These are phyloP conservation scores for Oryzias sinensis DNA, from an alignment of 2,797 vertebrate species.

Conservation along the genomic window DNA sequence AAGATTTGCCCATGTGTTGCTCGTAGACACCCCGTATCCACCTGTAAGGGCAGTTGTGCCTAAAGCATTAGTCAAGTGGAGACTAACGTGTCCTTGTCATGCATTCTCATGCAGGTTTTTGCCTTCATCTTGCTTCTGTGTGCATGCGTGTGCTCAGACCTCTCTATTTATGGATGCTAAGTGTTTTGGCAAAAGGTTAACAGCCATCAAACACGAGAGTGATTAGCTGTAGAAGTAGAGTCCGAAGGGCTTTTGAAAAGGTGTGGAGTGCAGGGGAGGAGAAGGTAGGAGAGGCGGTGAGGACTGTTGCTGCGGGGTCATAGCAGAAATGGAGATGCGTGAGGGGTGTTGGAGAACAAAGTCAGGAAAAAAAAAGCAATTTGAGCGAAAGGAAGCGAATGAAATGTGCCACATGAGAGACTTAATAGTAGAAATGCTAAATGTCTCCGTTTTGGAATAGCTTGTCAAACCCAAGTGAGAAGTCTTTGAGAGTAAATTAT, in stretches of 20 bases:
- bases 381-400: slow-evolving; percentile 45
- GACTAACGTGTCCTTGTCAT: too few species aligned
- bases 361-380: slow-evolving; percentile 52
- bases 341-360: slow-evolving; percentile 31
- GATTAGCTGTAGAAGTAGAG: slow-evolving; percentile 45
- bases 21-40: too few species aligned
- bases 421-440: slow-evolving; percentile 45
- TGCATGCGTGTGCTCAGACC: slow-evolving; percentile 8
- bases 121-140: slow-evolving; percentile 17
- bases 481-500: slow-evolving; percentile 58
- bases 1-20: too few species aligned
- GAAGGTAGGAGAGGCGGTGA: slow-evolving; percentile 48
- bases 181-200: slow-evolving; percentile 72
- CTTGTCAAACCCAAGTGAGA: slow-evolving; percentile 53
- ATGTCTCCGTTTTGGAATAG: slow-evolving; percentile 56
- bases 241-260: slow-evolving; percentile 62
- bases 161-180: slow-evolving; percentile 51
- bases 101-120: slow-evolving; percentile 22
- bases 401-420: slow-evolving; percentile 32
- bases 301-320: slow-evolving; percentile 59
- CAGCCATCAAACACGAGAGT: slow-evolving; percentile 58
- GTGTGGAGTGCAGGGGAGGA: slow-evolving; percentile 50
- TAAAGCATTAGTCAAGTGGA: too few species aligned
- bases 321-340: slow-evolving; percentile 49
- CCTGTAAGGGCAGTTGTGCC: too few species aligned